Evolutionary conservation across 2,888 invertebrate genomes (phyloP).

Genomic region (Hecatera dysodea): DNA sequence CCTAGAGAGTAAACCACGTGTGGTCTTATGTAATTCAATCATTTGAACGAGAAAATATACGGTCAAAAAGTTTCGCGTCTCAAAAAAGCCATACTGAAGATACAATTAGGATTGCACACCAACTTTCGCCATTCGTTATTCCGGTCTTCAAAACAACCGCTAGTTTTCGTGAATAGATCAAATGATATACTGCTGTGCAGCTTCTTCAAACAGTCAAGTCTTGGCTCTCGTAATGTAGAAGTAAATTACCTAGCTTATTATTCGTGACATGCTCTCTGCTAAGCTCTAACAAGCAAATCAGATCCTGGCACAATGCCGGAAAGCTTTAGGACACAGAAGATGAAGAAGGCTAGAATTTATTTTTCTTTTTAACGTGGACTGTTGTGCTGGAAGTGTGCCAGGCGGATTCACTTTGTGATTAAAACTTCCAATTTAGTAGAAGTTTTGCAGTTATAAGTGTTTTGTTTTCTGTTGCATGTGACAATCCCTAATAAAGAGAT

Average conservation of each 20-base stretch:
- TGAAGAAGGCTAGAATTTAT: slow-evolving; percentile 17
- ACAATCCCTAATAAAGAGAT: not conserved
- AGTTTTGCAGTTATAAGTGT: not conserved
- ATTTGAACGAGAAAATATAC: not conserved
- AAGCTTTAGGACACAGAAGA: slow-evolving; percentile 29
- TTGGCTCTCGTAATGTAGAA: slow-evolving; percentile 10
- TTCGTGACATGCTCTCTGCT: slow-evolving; percentile 20
- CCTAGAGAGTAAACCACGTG: not conserved
- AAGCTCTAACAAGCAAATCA: slow-evolving; percentile 33
- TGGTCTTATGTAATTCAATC: not conserved
- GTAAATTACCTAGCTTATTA: slow-evolving; percentile 31
- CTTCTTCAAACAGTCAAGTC: slow-evolving; percentile 8
- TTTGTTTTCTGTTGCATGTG: slow-evolving; percentile 4
- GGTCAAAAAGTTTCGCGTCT: not conserved
- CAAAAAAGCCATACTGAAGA: not conserved
- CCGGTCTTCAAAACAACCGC: not conserved
- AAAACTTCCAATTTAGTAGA: slow-evolving; percentile 23
- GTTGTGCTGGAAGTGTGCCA: slow-evolving; percentile 41
- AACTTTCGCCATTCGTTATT: slow-evolving; percentile 24
- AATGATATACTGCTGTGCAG: slow-evolving; percentile 20
- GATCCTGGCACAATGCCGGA: slow-evolving; percentile 39
- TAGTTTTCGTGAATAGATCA: slow-evolving; percentile 20
- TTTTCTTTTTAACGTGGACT: slow-evolving; percentile 20
- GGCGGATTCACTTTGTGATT: slow-evolving; percentile 9
- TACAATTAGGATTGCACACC: slow-evolving; percentile 15